Evolutionary conservation across 2,888 invertebrate genomes (phyloP).

Genomic region (Troilus luridus): DNA sequence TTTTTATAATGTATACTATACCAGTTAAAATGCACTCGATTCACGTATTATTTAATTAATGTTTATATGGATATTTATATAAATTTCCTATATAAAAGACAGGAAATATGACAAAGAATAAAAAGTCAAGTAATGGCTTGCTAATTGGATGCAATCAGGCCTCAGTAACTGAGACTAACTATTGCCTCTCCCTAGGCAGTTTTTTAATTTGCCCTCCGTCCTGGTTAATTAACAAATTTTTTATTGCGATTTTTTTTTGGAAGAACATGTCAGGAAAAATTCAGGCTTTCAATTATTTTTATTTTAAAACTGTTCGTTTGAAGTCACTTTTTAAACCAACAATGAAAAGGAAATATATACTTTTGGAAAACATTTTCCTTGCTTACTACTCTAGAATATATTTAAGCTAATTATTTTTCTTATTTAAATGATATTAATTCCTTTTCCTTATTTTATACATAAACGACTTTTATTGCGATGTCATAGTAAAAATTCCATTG

Average conservation of each 20-base stretch:
- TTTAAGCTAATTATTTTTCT: too few relatives aligned
- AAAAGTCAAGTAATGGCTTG: neutral
- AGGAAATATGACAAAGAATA: neutral
- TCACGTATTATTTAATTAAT: neutral
- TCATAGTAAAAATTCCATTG: too few relatives aligned
- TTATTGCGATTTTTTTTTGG: neutral
- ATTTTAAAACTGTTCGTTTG: too few relatives aligned
- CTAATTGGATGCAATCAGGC: constrained; percentile 1
- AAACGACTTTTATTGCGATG: too few relatives aligned
- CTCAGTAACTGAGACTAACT: constrained; percentile 12
- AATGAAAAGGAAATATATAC: too few relatives aligned
- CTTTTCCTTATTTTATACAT: too few relatives aligned
- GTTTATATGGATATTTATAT: neutral
- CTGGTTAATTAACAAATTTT: neutral
- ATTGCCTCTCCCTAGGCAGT: neutral
- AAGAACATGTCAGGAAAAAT: neutral
- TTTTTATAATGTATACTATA: neutral
- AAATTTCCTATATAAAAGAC: neutral
- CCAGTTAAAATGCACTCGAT: neutral
- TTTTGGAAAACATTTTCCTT: too few relatives aligned
- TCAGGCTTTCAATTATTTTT: neutral
- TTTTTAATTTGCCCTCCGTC: neutral
- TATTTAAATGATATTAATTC: too few relatives aligned
- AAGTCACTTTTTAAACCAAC: too few relatives aligned
- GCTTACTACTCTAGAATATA: too few relatives aligned